A percentile compares a stretch with the other conserved stretches of the same genome.
Evolutionary conservation across 2,113 vertebrate species (phyloP).

Genomic region (Charadrius vociferus): DNA sequence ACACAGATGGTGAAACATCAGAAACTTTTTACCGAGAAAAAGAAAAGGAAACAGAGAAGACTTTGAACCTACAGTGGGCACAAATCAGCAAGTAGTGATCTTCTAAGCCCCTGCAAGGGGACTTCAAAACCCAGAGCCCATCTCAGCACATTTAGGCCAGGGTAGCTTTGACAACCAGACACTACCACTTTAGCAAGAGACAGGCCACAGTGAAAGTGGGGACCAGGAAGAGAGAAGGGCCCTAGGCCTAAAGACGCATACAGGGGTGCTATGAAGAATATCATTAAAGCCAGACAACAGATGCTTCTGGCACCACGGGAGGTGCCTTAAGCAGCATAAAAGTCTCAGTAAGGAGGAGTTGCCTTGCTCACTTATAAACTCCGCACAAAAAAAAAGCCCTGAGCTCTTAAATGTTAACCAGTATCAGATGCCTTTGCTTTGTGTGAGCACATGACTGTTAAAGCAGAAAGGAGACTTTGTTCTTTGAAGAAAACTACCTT

Average conservation of each 20-base stretch:
- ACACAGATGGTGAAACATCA: not conserved
- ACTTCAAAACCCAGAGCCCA: not conserved
- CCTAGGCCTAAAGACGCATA: not conserved
- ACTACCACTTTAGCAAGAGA: not conserved
- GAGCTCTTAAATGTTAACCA: not conserved
- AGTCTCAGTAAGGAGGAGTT: not conserved
- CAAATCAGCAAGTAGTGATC: not conserved
- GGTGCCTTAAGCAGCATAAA: not conserved
- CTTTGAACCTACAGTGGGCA: not conserved
- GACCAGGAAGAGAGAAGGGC: not conserved
- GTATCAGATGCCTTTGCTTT: not conserved
- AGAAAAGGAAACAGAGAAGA: not conserved
- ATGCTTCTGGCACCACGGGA: not conserved
- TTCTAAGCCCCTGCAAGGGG: not conserved
- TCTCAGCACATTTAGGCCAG: not conserved
- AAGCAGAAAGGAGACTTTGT: not conserved
- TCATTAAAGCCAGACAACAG: conserved; percentile 17
- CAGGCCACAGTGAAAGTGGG: not conserved
- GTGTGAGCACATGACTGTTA: not conserved
- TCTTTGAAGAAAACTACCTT: not conserved
- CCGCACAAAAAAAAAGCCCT: not conserved
- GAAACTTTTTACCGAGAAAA: not conserved
- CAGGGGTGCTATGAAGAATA: not conserved
- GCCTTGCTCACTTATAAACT: not conserved
- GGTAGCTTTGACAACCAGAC: not conserved